Conservation (phyloP, 2,888 invertebrate genomes). For the Macaria notata region DNA sequence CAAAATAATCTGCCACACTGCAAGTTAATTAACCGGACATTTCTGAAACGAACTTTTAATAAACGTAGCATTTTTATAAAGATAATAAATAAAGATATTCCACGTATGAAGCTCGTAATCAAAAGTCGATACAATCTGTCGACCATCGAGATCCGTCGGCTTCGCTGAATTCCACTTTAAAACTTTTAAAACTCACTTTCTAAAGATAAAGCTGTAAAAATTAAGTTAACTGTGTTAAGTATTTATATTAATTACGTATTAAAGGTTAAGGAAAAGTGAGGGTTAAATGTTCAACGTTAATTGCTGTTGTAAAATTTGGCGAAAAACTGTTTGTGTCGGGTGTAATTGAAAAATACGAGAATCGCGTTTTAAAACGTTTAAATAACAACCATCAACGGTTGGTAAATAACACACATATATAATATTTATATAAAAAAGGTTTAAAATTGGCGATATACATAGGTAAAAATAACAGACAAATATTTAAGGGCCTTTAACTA, state of each 20-base stretch:
- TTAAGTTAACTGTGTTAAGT: conserved; percentile 18
- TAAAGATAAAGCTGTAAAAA: conserved; percentile 18
- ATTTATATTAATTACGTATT: conserved; percentile 13
- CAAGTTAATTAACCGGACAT: conserved; percentile 2
- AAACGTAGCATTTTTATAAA: conserved; percentile 17
- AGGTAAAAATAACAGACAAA: too few relatives aligned
- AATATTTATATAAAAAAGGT: too few relatives aligned
- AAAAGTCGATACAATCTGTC: conserved; percentile 21
- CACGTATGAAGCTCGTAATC: conserved; percentile 17
- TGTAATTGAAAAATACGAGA: too few relatives aligned
- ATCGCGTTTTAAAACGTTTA: too few relatives aligned
- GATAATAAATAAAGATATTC: conserved; percentile 15
- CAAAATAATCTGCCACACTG: too few relatives aligned
- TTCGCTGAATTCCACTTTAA: conserved; percentile 8
- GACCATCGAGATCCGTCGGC: conserved; percentile 16
- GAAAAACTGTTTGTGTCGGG: neutral
- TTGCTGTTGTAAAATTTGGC: neutral
- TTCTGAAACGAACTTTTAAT: conserved; percentile 12
- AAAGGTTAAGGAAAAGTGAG: conserved; percentile 13
- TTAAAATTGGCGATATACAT: too few relatives aligned
- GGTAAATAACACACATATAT: too few relatives aligned
- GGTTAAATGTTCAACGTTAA: neutral
- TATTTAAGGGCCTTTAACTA: too few relatives aligned
- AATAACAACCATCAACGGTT: too few relatives aligned
- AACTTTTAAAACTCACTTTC: conserved; percentile 9